Conservation (phyloP, 2,888 invertebrate genomes). For the Parnassius smintheus region DNA sequence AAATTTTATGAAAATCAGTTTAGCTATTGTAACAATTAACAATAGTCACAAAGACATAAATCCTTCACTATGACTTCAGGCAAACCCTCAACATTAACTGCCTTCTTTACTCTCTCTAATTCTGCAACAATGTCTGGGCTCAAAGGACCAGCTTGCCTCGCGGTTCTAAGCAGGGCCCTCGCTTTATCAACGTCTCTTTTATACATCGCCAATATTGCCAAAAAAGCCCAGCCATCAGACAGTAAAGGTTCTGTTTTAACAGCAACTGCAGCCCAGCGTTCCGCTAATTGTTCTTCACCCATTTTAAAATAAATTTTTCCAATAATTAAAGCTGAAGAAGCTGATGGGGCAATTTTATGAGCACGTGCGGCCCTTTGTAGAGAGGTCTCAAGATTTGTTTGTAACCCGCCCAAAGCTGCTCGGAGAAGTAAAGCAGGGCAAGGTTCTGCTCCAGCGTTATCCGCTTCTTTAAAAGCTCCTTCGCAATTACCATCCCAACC, state of each 20-base stretch:
- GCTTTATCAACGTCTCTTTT: constrained; percentile 56
- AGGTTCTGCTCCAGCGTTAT: constrained; percentile 51
- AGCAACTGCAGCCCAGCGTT: constrained; percentile 65
- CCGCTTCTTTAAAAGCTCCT: constrained; percentile 50
- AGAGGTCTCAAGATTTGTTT: constrained; percentile 46
- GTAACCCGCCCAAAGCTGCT: constrained; percentile 53
- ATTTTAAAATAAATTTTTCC: constrained; percentile 54
- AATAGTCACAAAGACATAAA: constrained; percentile 59
- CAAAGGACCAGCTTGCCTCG: constrained; percentile 59
- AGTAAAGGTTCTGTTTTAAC: constrained; percentile 63
- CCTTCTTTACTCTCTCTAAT: constrained; percentile 47
- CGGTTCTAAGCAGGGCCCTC: constrained; percentile 60
- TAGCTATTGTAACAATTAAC: constrained; percentile 29
- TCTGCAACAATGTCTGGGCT: constrained; percentile 56
- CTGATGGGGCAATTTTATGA: constrained; percentile 59
- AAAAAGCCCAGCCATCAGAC: constrained; percentile 68
- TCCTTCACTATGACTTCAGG: constrained; percentile 58
- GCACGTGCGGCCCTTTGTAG: constrained; percentile 66
- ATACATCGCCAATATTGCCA: constrained; percentile 60
- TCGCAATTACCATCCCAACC: constrained; percentile 64
- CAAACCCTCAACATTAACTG: constrained; percentile 47
- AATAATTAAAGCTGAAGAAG: constrained; percentile 59
- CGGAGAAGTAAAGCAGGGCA: constrained; percentile 53
- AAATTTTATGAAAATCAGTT: constrained; percentile 11
- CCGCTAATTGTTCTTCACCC: constrained; percentile 52